Percentiles rank a stretch among this genome's conserved stretches.
Evolutionary conservation across 2,888 invertebrate genomes (phyloP).

Genomic region (Lithosia quadra): DNA sequence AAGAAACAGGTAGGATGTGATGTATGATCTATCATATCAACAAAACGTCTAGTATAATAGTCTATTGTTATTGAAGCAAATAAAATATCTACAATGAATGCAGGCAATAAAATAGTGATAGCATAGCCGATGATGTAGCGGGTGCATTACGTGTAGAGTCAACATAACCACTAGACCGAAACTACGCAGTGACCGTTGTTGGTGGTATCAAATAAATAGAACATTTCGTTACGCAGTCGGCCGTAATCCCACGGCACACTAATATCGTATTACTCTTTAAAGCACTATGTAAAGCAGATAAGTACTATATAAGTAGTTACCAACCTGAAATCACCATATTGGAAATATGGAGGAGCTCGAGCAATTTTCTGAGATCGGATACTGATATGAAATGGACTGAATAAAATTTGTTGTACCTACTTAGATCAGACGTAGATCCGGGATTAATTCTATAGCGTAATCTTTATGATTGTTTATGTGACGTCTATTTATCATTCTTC

Average conservation of each 20-base stretch:
- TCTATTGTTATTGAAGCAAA: background rate
- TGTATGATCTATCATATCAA: conserved; percentile 21
- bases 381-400: background rate
- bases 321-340: background rate
- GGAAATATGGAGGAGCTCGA: background rate
- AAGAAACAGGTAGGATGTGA: conserved; percentile 22
- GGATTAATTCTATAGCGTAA: conserved; percentile 25
- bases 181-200: conserved; percentile 49
- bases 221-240: conserved; percentile 59
- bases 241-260: conserved; percentile 47
- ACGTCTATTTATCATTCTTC: background rate
- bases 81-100: background rate
- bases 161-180: conserved; percentile 56
- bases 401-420: background rate
- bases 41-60: conserved; percentile 17
- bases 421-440: conserved; percentile 34
- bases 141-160: conserved; percentile 40
- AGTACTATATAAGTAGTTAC: background rate
- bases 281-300: conserved; percentile 1
- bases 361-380: background rate
- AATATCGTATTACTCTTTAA: conserved; percentile 34
- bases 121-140: conserved; percentile 30
- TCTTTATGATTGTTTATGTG: conserved; percentile 29
- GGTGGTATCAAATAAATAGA: conserved; percentile 56
- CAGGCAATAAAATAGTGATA: conserved; percentile 4